Conservation (phyloP, 2,113 vertebrate species). For the Pseudorectes ferrugineus region DNA sequence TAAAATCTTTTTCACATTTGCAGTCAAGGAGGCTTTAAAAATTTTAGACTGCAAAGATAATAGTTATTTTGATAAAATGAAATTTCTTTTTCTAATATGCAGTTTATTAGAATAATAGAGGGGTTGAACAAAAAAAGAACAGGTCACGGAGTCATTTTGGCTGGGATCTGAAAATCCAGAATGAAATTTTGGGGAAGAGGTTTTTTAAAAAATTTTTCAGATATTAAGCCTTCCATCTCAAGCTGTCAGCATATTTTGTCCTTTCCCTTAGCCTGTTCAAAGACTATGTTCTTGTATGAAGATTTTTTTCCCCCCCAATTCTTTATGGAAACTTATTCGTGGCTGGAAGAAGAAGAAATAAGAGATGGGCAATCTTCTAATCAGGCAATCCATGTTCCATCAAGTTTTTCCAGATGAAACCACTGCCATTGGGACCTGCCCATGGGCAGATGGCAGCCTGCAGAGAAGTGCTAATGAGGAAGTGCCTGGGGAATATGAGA, state of each 20-base stretch:
- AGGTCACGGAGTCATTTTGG: background rate
- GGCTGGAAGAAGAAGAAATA: background rate
- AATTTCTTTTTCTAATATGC: background rate
- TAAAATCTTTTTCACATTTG: background rate
- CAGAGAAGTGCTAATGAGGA: background rate
- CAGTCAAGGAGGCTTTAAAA: background rate
- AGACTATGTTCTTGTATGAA: background rate
- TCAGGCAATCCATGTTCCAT: background rate
- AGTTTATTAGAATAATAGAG: background rate
- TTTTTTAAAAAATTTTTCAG: background rate
- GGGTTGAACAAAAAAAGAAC: background rate
- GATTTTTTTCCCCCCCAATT: accelerated
- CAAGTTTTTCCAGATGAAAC: background rate
- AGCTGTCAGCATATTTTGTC: background rate
- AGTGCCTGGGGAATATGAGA: background rate
- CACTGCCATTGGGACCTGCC: background rate
- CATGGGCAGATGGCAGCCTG: background rate
- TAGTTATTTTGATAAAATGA: background rate
- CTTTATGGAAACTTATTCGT: background rate
- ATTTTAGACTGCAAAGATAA: background rate
- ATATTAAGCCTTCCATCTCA: background rate
- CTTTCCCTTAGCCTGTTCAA: background rate
- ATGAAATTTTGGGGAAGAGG: background rate
- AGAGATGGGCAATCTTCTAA: background rate
- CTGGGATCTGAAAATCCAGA: background rate